Percentiles rank a stretch among this genome's conserved stretches.
These are phyloP conservation scores for Troides aeacus DNA, from an alignment of 2,888 invertebrate species.

Conservation along the genomic window DNA sequence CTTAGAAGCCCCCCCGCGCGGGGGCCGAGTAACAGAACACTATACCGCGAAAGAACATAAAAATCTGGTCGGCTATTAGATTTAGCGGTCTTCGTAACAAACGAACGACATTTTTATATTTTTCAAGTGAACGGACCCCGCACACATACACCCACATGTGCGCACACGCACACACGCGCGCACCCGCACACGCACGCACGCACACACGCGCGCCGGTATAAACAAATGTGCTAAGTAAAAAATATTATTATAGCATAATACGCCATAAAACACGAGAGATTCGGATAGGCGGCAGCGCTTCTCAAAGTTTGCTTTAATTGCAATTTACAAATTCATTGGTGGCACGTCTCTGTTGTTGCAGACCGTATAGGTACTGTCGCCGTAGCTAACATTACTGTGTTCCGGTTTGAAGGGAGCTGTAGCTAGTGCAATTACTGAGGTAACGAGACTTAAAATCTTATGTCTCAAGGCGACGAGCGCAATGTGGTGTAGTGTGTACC, in stretches of 20 bases:
- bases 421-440: too few relatives aligned
- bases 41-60: constrained; percentile 73
- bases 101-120: constrained; percentile 61
- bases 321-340: too few relatives aligned
- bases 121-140: constrained; percentile 37
- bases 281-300: constrained; percentile 47
- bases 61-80: constrained; percentile 62
- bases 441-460: too few relatives aligned
- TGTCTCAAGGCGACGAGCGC: too few relatives aligned
- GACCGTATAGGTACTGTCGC: too few relatives aligned
- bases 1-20: constrained; percentile 38
- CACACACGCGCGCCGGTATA: constrained; percentile 47
- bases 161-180: constrained; percentile 1
- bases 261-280: constrained; percentile 72
- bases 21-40: constrained; percentile 60
- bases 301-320: constrained; percentile 51
- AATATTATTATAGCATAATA: constrained; percentile 77
- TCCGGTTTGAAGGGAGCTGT: too few relatives aligned
- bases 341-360: too few relatives aligned
- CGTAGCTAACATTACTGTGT: too few relatives aligned
- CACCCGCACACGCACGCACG: constrained; percentile 14
- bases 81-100: constrained; percentile 50
- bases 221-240: constrained; percentile 78
- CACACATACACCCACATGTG: constrained; percentile 33
- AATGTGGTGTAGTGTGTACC: too few relatives aligned